Base-by-base conservation (phyloP, 2,888 invertebrate species). In the Macrosiphum euphorbiae region DNA sequence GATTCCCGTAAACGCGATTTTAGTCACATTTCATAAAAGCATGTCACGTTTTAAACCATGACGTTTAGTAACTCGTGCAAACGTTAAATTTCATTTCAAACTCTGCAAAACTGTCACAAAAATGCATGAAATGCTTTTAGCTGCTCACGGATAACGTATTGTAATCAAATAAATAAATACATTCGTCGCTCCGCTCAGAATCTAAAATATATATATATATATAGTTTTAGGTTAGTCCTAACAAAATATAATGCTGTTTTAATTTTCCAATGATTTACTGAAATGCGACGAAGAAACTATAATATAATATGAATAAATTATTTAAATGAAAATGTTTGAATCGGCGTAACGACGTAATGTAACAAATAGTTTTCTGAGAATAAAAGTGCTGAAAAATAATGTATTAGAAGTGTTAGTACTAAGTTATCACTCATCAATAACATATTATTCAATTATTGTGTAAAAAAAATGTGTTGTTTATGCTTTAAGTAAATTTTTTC, bases 91-190 rank as follows among this genome's bases (percentile, higher is more conserved):
- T 52, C 26, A 55, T 55, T 88, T 55, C 41, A 58, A 88, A 88
- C 35, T 88, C 55, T 26, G 88, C 52, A 35, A 88, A 35, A 88
- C 88, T 88, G 88, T 88, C 52, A 88, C 52, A 35, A 35, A 52
- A 88, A 88, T 88, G 50, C 26, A 52, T 10, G 52, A 88, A 50
- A 55, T 52, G 52, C 35, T 52, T n/a, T n/a, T 52, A 52, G 55
- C 52, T 88, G 35, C 52, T 50, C 20, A 11, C 52, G 52, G 88
- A 88, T 78, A 88, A 88, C 26, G n/a, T 55, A 88, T 88, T 88
- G 88, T 58, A 35, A 41, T 88, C 4, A 88, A 41, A 55, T 88
- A 88, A 55, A 88, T 88, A 88, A 88, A 88, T 41, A 78, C 35
- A 78, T 78, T 35, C 7, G 4, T 78, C 7, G 16, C 78, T 78